phyloP scores from a whole-genome alignment of 2,113 vertebrate genomes.

The Struthidea cinerea region DNA sequence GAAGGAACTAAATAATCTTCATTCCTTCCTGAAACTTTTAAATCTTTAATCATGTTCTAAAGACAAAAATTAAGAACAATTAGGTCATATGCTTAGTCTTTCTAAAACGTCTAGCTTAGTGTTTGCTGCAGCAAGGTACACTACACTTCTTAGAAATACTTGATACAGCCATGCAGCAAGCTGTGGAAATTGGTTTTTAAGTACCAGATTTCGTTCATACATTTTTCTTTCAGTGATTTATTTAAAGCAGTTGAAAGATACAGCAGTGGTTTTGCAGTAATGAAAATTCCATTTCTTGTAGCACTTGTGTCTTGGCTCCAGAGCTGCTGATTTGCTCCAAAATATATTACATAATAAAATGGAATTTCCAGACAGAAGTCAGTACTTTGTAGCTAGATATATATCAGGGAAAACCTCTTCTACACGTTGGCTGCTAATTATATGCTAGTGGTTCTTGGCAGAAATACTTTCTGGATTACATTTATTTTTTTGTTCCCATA shows the following conservation, averaged over 20 bases:
- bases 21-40: background rate
- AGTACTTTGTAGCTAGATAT: slow-evolving; percentile 28
- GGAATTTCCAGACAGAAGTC: slow-evolving; percentile 65
- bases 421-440: slow-evolving; percentile 41
- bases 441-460: slow-evolving; percentile 32
- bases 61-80: background rate
- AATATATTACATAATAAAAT: slow-evolving; percentile 66
- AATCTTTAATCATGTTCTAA: background rate
- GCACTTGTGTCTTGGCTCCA: slow-evolving; percentile 45
- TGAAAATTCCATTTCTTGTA: slow-evolving; percentile 67
- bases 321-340: slow-evolving; percentile 17
- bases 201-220: background rate
- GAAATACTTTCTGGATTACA: slow-evolving; percentile 33
- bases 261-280: slow-evolving; percentile 49
- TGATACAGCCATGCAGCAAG: background rate
- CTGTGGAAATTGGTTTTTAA: background rate
- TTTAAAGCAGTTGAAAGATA: slow-evolving; percentile 39
- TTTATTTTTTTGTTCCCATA: slow-evolving; percentile 27
- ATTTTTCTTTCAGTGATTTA: slow-evolving; percentile 49
- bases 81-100: background rate
- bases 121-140: background rate
- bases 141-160: background rate
- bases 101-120: background rate
- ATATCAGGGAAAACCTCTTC: slow-evolving; percentile 35
- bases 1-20: background rate